Conservation (phyloP, 2,113 vertebrate species). For the Ahaetulla prasina region DNA sequence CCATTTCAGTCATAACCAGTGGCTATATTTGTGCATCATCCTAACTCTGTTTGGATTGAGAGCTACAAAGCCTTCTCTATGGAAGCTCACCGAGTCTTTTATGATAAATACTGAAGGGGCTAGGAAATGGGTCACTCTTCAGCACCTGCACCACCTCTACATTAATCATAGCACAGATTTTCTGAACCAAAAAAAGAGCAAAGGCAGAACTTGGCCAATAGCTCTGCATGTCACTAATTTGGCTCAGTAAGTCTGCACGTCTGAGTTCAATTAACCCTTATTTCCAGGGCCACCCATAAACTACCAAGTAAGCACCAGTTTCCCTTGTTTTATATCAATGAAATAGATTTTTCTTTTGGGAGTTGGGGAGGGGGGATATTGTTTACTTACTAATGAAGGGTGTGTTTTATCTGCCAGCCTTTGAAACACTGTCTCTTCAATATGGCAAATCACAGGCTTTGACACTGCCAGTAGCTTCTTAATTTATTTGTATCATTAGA, state of each 20-base stretch:
- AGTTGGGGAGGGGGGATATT: conserved; percentile 39
- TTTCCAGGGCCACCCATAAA: conserved; percentile 72
- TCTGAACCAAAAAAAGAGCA: conserved; percentile 64
- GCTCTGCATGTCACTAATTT: conserved; percentile 68
- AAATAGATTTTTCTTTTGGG: conserved; percentile 65
- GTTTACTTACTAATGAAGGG: conserved; percentile 60
- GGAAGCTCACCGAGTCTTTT: conserved; percentile 48
- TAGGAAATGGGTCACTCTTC: conserved; percentile 47
- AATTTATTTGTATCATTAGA: conserved; percentile 46
- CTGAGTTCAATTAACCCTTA: conserved; percentile 75
- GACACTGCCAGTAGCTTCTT: conserved; percentile 21
- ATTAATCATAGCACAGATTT: conserved; percentile 68
- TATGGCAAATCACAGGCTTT: conserved; percentile 47
- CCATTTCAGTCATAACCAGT: conserved; percentile 33
- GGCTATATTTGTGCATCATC: conserved; percentile 23
- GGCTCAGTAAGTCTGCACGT: conserved; percentile 67
- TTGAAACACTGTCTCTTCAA: conserved; percentile 15
- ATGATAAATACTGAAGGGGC: conserved; percentile 50
- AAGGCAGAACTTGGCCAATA: conserved; percentile 64
- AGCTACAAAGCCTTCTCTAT: conserved; percentile 51
- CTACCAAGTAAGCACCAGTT: conserved; percentile 65
- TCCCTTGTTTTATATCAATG: conserved; percentile 57
- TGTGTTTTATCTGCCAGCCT: conserved; percentile 27
- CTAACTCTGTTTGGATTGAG: conserved; percentile 31
- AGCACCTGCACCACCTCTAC: conserved; percentile 58